A percentile compares a stretch with the other conserved stretches of the same genome.
These are phyloP conservation scores for Diplogasteroides magnus DNA, from an alignment of 1,140 invertebrate genomes.

Conservation along the genomic window DNA sequence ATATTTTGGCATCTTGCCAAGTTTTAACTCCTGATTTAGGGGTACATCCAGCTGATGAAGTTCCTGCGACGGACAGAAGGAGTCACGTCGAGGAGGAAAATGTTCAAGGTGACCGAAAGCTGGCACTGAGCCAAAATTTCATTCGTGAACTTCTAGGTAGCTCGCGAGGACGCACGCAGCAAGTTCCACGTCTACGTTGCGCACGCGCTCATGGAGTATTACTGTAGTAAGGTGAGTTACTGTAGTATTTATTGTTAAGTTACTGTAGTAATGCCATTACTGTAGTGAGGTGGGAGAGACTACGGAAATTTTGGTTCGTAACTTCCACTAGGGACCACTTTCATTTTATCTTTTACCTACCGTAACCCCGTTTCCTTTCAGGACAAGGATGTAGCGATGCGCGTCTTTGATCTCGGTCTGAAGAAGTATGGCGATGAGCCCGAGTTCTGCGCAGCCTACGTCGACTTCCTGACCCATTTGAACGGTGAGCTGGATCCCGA, in stretches of 20 bases:
- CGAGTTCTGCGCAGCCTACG: conserved; percentile 88
- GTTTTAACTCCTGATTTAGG: conserved; percentile 61
- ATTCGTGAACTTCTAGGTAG: conserved; percentile 61
- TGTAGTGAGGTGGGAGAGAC: neutral
- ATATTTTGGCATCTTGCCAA: too few species aligned
- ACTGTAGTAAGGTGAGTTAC: conserved; percentile 76
- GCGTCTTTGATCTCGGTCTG: conserved; percentile 93
- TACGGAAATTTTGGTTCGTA: neutral
- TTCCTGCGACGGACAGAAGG: conserved; percentile 92
- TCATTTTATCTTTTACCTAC: neutral
- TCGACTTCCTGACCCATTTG: conserved; percentile 92
- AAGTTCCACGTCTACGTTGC: conserved; percentile 90
- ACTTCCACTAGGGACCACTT: too few species aligned
- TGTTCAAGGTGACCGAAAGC: conserved; percentile 73
- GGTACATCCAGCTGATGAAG: conserved; percentile 98
- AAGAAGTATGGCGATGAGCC: conserved; percentile 91
- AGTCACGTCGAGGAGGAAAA: conserved; percentile 84
- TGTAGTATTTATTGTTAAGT: too few species aligned
- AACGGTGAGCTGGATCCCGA: conserved; percentile 75
- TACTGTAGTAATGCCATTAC: too few species aligned
- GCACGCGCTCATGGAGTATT: conserved; percentile 97
- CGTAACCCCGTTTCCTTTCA: conserved; percentile 41
- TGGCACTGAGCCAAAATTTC: too few species aligned
- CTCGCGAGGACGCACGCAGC: conserved; percentile 78
- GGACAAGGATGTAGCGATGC: conserved; percentile 94